Evolutionary conservation across 2,797 vertebrate species (phyloP).

Genomic region (Acanthornis magna): DNA sequence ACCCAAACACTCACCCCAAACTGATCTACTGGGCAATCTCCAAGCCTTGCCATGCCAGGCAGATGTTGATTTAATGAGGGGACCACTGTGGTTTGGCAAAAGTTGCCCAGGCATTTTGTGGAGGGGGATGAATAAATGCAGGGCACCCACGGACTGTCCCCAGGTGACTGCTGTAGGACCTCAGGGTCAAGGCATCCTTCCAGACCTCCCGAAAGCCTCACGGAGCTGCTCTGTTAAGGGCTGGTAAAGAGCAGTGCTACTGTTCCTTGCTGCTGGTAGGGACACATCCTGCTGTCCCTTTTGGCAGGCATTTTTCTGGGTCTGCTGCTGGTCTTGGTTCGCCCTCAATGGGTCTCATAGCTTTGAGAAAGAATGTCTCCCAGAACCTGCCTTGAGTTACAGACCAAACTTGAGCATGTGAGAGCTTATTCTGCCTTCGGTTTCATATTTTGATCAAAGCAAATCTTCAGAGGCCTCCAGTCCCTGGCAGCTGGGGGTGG

Average conservation of each 20-base stretch:
- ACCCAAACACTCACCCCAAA: not conserved
- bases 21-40: rapidly evolving
- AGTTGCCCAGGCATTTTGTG: not conserved
- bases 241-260: not conserved
- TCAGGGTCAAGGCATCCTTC: not conserved
- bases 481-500: not conserved
- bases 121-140: not conserved
- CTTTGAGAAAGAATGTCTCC: not conserved
- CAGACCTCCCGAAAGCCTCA: not conserved
- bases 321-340: not conserved
- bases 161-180: not conserved
- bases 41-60: not conserved
- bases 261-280: not conserved
- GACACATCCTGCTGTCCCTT: not conserved
- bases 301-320: rapidly evolving
- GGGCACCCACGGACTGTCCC: not conserved
- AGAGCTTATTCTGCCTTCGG: not conserved
- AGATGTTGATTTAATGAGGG: not conserved
- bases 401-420: not conserved
- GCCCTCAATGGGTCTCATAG: rapidly evolving
- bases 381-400: not conserved
- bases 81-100: not conserved
- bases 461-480: not conserved
- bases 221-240: not conserved
- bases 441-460: not conserved